Base-by-base conservation (phyloP, 2,797 vertebrate species). In the Sebastolobus altivelis region DNA sequence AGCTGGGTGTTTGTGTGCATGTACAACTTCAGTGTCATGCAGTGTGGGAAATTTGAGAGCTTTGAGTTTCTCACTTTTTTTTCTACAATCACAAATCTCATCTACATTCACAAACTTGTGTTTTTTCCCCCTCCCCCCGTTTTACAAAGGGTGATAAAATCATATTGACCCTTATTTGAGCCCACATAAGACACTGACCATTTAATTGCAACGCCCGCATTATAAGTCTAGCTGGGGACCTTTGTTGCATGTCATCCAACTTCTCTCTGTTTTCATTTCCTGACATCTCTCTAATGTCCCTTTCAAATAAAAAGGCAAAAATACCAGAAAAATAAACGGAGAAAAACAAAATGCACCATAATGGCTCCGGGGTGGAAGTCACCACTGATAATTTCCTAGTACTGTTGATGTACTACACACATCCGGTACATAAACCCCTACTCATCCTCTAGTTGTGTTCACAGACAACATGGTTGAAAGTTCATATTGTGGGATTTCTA, bases 401-500 rank as follows among this genome's bases (percentile, higher is more conserved):
- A 35, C 54, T 35, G 35, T 38, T 29, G 31, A 77, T 43, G 46
- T 29, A 71, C 29, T 63, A 70, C 43, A 75, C 35, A 73, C 67
- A 79, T 56, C 60, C 49, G 72, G 63, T 46, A 61, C 22, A 69
- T 56, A 25, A 35, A 49, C 27, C 4, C 27, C 33, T 22, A 11
- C 25, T 59, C 63, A 49, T 27, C 40, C 31, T 67, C 16, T 1
- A 33, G 2, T n/a, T 38, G 52, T 27, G 3, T 16, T 82, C 74
- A 80, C 66, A 74, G 20, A 78, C 22, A 69, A 65, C 72, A 61
- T 33, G n/a, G 12, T 52, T 72, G 8, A 77, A 70, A 40, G 72
- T 87, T 85, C 75, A 82, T 85, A 83, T 84, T 80, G 13, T 68
- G 55, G 61, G 83, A 85, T 83, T 18, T 71, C 31, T 75, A 29